Evolutionary conservation across 2,888 invertebrate genomes (phyloP).

Genomic region (Lochmaea capreae): DNA sequence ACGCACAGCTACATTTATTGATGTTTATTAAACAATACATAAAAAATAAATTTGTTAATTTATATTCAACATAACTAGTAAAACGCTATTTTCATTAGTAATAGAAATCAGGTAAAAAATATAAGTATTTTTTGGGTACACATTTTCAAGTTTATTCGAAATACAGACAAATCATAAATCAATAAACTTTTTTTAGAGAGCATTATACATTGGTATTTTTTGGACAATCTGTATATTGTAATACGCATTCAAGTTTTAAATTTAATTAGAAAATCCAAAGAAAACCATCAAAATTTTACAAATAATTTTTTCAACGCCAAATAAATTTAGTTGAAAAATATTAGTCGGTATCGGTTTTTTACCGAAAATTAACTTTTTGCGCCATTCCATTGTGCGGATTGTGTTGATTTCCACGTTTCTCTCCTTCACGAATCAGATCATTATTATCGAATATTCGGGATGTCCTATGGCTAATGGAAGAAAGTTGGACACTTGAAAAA

Average conservation of each 20-base stretch:
- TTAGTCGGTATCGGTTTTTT: too few species aligned
- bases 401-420: too few species aligned
- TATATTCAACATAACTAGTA: slow-evolving; percentile 21
- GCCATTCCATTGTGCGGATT: too few species aligned
- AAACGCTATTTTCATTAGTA: slow-evolving; percentile 20
- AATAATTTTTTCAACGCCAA: too few species aligned
- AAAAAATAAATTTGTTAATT: slow-evolving; percentile 35
- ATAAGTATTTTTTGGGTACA: background rate
- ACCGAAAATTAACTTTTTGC: too few species aligned
- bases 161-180: background rate
- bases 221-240: background rate
- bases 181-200: background rate
- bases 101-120: slow-evolving; percentile 17
- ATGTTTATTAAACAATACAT: slow-evolving; percentile 35
- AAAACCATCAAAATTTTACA: background rate
- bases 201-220: background rate
- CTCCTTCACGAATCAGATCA: too few species aligned
- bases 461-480: too few species aligned
- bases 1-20: slow-evolving; percentile 1
- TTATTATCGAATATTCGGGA: too few species aligned
- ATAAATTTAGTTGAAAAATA: too few species aligned
- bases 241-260: background rate
- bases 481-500: too few species aligned
- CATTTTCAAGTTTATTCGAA: background rate
- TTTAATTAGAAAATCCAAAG: background rate